Conservation (phyloP, 1,140 invertebrate species). For the Cryptotermes secundus region DNA sequence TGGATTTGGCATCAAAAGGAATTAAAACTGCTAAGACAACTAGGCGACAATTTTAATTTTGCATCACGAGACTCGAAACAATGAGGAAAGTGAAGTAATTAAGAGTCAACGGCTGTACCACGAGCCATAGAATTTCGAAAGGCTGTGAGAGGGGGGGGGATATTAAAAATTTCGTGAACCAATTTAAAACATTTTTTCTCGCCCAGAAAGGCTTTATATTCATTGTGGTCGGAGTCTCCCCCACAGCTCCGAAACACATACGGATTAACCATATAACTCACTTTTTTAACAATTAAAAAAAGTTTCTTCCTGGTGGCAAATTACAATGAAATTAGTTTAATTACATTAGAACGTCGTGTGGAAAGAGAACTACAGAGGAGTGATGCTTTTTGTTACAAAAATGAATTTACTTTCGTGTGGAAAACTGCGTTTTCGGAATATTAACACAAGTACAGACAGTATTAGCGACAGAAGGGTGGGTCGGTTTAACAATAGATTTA, state of each 20-base stretch:
- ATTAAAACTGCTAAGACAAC: too few species aligned
- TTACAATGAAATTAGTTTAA: conserved; percentile 12
- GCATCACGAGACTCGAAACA: too few species aligned
- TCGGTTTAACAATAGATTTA: background rate
- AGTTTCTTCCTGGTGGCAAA: background rate
- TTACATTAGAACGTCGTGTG: background rate
- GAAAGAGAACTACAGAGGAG: background rate
- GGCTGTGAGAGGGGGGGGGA: background rate
- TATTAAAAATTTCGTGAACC: background rate
- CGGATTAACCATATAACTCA: background rate
- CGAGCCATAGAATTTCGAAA: too few species aligned
- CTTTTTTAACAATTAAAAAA: background rate
- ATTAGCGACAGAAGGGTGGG: background rate
- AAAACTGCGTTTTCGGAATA: background rate
- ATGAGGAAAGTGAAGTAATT: too few species aligned
- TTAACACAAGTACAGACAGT: background rate
- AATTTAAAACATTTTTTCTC: background rate
- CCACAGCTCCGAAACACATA: background rate
- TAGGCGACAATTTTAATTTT: too few species aligned
- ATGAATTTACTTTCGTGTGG: background rate
- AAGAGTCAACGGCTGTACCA: too few species aligned
- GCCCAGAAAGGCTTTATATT: background rate
- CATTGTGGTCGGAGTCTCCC: background rate
- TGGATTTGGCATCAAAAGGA: too few species aligned
- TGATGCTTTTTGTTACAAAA: conserved; percentile 2